Conservation (phyloP, 2,113 vertebrate genomes). For the Mystacornis crossleyi region DNA sequence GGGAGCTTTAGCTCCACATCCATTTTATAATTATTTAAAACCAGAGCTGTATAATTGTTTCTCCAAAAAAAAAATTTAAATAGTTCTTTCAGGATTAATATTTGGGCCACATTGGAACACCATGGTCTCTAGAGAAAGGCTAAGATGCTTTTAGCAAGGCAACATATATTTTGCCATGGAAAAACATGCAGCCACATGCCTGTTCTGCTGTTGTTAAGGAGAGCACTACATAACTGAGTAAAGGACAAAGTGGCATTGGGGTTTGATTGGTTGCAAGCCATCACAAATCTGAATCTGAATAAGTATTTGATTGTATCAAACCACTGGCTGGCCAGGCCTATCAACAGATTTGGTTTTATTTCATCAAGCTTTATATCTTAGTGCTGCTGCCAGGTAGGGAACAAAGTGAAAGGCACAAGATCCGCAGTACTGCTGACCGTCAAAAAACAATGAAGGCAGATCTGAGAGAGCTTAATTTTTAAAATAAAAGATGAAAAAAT, state of each 20-base stretch:
- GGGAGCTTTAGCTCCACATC: neutral
- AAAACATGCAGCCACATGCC: neutral
- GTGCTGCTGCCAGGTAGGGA: neutral
- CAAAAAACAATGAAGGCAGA: neutral
- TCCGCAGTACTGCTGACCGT: neutral
- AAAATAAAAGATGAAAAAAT: neutral
- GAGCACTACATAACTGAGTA: neutral
- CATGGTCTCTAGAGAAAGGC: neutral
- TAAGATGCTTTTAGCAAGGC: neutral
- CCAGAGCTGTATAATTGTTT: neutral
- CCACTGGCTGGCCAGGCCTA: neutral
- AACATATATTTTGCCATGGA: neutral
- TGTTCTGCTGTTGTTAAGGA: neutral
- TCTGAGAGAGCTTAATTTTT: neutral
- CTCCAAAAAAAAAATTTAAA: neutral
- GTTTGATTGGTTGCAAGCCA: neutral
- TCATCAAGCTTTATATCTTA: neutral
- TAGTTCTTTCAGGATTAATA: neutral
- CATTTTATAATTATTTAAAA: neutral
- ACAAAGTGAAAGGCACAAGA: neutral
- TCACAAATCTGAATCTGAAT: neutral
- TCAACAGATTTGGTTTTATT: neutral
- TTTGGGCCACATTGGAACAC: neutral
- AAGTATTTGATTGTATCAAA: neutral
- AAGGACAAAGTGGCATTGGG: neutral